Evolutionary conservation across 2,797 vertebrate species (phyloP).

Genomic region (Atherinosoma microstoma): DNA sequence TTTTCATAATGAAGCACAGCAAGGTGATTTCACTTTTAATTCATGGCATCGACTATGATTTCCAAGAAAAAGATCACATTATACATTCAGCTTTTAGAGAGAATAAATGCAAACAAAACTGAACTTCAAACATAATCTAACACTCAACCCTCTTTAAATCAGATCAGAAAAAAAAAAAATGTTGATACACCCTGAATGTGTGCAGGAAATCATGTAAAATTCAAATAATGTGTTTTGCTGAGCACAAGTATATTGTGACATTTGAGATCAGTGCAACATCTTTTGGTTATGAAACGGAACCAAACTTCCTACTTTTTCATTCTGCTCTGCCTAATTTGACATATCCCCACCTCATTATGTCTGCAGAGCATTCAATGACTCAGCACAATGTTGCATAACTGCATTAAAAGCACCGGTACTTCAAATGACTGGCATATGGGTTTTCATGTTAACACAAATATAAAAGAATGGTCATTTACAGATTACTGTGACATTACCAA

Average conservation of each 20-base stretch:
- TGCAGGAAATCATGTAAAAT: no score
- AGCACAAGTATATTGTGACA: no score
- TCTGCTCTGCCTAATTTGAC: not conserved
- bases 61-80: no score
- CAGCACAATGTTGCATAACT: not conserved
- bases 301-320: not conserved
- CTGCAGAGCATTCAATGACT: slow-evolving; percentile 6
- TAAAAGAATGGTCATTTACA: slow-evolving; percentile 30
- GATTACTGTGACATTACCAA: slow-evolving; percentile 26
- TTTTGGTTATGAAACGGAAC: no score
- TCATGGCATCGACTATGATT: not conserved
- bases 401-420: not conserved
- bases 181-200: not conserved
- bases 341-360: not conserved
- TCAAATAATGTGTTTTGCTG: no score
- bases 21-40: not conserved
- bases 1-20: not conserved
- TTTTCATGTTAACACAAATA: slow-evolving; percentile 7
- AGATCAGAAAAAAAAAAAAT: not conserved
- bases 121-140: not conserved
- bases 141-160: not conserved
- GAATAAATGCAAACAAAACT: not conserved
- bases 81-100: not conserved
- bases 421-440: slow-evolving; percentile 4
- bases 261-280: no score